Evolutionary conservation across 1,140 invertebrate genomes (phyloP).

Genomic region (Hetaerina americana): DNA sequence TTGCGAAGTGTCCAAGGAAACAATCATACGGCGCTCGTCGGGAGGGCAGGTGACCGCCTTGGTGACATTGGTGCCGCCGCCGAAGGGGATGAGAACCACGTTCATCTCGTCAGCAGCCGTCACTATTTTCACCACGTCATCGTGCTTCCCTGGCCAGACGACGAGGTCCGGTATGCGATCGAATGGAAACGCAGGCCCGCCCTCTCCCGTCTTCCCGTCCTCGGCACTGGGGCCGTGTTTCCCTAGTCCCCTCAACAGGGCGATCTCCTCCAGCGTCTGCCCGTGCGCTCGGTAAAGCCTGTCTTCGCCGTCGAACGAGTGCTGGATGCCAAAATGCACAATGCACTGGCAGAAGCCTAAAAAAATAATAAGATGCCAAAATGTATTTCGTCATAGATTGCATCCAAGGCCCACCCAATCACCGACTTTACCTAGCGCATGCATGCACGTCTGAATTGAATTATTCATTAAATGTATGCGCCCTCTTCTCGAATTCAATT

Average conservation of each 20-base stretch:
- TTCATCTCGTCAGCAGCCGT: constrained; percentile 58
- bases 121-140: constrained; percentile 72
- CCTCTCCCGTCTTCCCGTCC: constrained; percentile 27
- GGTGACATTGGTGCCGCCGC: constrained; percentile 92
- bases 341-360: too few relatives aligned
- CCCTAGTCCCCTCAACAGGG: constrained; percentile 41
- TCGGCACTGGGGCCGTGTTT: not conserved
- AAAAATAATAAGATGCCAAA: too few relatives aligned
- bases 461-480: too few relatives aligned
- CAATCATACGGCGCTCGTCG: constrained; percentile 70
- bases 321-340: constrained; percentile 51
- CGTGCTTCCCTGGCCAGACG: constrained; percentile 77
- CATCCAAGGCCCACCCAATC: too few relatives aligned
- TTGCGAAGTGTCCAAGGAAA: constrained; percentile 86
- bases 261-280: constrained; percentile 86
- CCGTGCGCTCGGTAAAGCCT: constrained; percentile 83
- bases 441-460: too few relatives aligned
- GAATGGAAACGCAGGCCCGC: constrained; percentile 35
- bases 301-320: constrained; percentile 61
- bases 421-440: too few relatives aligned
- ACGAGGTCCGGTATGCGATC: constrained; percentile 85
- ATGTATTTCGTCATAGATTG: too few relatives aligned
- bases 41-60: constrained; percentile 76
- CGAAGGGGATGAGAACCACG: constrained; percentile 84
- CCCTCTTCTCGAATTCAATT: too few relatives aligned